A percentile compares a stretch with the other conserved stretches of the same genome.
Conservation (phyloP, 1,140 invertebrate genomes). For the Drosophila tsacasi region DNA sequence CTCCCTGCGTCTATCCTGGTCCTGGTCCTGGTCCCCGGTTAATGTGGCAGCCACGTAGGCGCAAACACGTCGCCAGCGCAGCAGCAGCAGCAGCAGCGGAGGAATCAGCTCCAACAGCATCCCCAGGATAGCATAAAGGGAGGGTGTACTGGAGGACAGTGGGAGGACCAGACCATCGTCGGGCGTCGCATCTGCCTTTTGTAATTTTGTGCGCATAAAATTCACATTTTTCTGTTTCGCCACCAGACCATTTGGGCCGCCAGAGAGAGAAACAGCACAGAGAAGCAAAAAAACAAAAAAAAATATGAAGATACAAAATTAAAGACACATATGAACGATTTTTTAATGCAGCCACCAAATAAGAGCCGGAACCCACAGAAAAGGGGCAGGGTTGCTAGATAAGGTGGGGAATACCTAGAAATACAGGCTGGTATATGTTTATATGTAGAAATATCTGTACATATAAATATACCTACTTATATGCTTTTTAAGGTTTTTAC, state of each 20-base stretch:
- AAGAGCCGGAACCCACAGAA: background rate
- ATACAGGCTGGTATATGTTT: background rate
- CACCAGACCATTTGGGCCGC: conserved; percentile 12
- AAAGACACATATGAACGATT: conserved; percentile 32
- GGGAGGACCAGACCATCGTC: conserved; percentile 1
- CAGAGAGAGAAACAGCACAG: conserved; percentile 1
- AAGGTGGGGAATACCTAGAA: background rate
- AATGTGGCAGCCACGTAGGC: conserved; percentile 63
- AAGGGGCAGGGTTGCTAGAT: background rate
- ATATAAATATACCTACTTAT: background rate
- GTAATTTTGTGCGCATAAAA: conserved; percentile 75
- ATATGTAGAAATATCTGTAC: background rate
- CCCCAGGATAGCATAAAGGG: background rate
- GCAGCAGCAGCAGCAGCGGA: background rate
- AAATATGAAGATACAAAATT: conserved; percentile 50
- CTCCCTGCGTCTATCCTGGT: conserved; percentile 13
- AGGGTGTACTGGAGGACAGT: background rate
- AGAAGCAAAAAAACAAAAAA: background rate
- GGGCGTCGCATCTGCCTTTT: conserved; percentile 53
- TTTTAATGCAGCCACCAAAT: conserved; percentile 22
- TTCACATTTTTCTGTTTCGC: conserved; percentile 62
- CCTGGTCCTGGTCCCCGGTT: background rate
- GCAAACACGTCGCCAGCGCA: conserved; percentile 47
- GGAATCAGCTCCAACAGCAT: background rate
- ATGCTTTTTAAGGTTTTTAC: background rate